A percentile compares a stretch with the other conserved stretches of the same genome.
These are phyloP conservation scores for Syrphus vitripennis DNA, from an alignment of 2,888 invertebrate species.

Conservation along the genomic window DNA sequence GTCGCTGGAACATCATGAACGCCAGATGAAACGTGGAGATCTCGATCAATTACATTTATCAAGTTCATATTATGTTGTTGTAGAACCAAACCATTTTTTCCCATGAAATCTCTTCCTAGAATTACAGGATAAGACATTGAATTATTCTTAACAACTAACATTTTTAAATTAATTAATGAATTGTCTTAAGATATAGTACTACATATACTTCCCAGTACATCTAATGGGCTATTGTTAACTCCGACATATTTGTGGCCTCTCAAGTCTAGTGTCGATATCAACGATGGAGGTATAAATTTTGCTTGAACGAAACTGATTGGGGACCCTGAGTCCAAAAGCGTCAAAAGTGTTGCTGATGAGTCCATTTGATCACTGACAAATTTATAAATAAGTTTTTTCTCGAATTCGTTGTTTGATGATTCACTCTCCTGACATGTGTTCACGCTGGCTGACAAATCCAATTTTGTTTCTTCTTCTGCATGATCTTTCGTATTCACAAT, in stretches of 20 bases:
- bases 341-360: too few relatives aligned
- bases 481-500: background rate
- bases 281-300: too few relatives aligned
- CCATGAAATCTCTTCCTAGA: constrained; percentile 34
- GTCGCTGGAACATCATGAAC: background rate
- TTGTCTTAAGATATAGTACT: constrained; percentile 10
- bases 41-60: background rate
- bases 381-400: background rate
- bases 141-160: constrained; percentile 38
- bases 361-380: background rate
- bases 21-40: background rate
- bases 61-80: background rate
- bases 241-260: constrained; percentile 32
- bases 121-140: constrained; percentile 49
- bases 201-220: constrained; percentile 20
- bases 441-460: background rate
- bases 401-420: background rate
- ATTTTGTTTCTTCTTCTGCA: background rate
- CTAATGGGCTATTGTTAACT: constrained; percentile 49
- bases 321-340: too few relatives aligned
- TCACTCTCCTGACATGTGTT: background rate
- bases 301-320: too few relatives aligned
- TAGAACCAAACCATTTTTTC: constrained; percentile 20
- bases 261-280: too few relatives aligned
- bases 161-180: background rate